Base-by-base conservation (phyloP, 2,888 invertebrate species). In the Lasioglossum calceatum region DNA sequence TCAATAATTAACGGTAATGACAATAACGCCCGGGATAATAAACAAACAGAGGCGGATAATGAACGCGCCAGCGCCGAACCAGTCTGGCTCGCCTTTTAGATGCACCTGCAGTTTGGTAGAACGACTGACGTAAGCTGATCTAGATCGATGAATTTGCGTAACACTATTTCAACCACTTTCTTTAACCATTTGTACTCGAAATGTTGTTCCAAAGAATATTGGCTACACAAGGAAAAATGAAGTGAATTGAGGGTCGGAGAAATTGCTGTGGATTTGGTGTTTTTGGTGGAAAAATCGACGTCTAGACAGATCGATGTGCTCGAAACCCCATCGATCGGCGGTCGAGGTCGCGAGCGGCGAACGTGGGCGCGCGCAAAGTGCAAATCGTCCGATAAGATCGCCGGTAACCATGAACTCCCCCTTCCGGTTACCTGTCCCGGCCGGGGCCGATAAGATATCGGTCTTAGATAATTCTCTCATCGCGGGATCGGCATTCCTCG, bases 371-470 rank as follows among this genome's bases (percentile, higher is more conserved):
- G 64, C 79, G 74, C 83, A 72, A 82, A 81, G 81, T 82, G 86
- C 85, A 84, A 89, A 89, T 85, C 81, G 80, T 19, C 79, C 86
- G 90, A 89, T 87, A 89, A 91, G 90, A 89, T 91, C 83, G 84
- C 67, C 79, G 82, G 84, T 77, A 87, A 75, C 72, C 88, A 78
- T 81, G 89, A 87, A 87, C 84, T 82, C 77, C 87, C 80, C 86
- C 90, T 91, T 91, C 90, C 90, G 90, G 86, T 88, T 91, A 89
- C 81, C 88, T 88, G 87, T 89, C 83, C 74, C 74, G 74, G 71
- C 58, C 64, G 36, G 19, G 12, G 23, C 70, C 81, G 91, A 91
- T 91, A 91, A 91, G 91, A 91, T 91, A 89, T 90, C 86, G 86
- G 44, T 72, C 74, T 47, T 64, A 86, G 91, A 90, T 89, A 80